A percentile compares a stretch with the other conserved stretches of the same genome.
Conservation (phyloP, 2,113 vertebrate species). For the Macroglossus sobrinus region DNA sequence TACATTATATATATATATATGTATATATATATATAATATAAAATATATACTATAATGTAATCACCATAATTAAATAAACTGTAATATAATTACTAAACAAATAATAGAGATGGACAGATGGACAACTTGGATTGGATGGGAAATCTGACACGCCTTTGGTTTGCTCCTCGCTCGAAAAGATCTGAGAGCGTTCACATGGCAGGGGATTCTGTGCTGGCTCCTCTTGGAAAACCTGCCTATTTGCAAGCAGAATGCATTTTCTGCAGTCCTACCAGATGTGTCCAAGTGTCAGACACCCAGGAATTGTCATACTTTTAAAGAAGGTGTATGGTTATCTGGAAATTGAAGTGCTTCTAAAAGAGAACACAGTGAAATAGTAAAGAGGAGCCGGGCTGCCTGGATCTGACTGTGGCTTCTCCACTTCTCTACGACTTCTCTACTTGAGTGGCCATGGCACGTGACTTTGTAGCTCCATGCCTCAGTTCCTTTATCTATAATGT, state of each 20-base stretch:
- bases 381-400: neutral
- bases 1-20: neutral
- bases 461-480: neutral
- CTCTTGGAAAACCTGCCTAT: neutral
- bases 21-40: neutral
- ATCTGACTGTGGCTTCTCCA: neutral
- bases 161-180: neutral
- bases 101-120: neutral
- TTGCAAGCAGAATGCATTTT: neutral
- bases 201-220: neutral
- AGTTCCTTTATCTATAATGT: neutral
- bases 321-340: neutral
- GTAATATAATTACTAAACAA: neutral
- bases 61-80: neutral
- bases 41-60: neutral
- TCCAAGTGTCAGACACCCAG: neutral
- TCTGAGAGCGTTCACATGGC: neutral
- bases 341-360: neutral
- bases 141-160: neutral
- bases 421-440: neutral
- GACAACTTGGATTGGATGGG: neutral
- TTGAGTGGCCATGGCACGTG: neutral
- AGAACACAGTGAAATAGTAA: neutral
- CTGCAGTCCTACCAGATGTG: neutral
- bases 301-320: neutral